These are phyloP conservation scores for Syrista parreyssii DNA, from an alignment of 2,888 invertebrate genomes.

Conservation along the genomic window DNA sequence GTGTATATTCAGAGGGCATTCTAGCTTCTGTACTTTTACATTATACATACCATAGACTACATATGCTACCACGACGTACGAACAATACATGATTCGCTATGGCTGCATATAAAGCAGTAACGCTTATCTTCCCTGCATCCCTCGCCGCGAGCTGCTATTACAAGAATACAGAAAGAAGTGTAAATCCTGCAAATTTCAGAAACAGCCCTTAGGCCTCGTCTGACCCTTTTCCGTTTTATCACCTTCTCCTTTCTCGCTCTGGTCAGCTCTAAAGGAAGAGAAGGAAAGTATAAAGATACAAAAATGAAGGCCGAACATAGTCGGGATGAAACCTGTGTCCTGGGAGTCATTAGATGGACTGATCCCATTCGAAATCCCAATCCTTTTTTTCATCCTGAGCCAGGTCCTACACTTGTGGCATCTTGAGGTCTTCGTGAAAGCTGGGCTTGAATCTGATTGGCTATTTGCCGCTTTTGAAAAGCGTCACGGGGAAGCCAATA, in stretches of 20 bases:
- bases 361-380: background rate
- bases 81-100: too few species aligned
- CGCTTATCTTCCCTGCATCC: too few species aligned
- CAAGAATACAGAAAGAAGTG: background rate
- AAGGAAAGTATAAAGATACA: background rate
- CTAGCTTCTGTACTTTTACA: too few species aligned
- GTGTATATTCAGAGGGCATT: too few species aligned
- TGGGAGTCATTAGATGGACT: background rate
- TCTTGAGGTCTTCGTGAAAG: background rate
- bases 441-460: background rate
- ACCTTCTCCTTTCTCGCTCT: background rate
- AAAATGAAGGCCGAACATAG: background rate
- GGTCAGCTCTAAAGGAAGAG: background rate
- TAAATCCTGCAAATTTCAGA: background rate
- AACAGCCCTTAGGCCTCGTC: background rate
- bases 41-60: too few species aligned
- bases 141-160: background rate
- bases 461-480: background rate
- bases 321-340: background rate
- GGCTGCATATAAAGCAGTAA: too few species aligned
- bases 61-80: too few species aligned
- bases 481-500: background rate
- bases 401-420: background rate
- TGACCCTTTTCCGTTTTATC: background rate
- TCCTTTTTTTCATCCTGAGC: background rate